These are phyloP conservation scores for Hemiscyllium ocellatum DNA, from an alignment of 2,113 vertebrate species.

Conservation along the genomic window DNA sequence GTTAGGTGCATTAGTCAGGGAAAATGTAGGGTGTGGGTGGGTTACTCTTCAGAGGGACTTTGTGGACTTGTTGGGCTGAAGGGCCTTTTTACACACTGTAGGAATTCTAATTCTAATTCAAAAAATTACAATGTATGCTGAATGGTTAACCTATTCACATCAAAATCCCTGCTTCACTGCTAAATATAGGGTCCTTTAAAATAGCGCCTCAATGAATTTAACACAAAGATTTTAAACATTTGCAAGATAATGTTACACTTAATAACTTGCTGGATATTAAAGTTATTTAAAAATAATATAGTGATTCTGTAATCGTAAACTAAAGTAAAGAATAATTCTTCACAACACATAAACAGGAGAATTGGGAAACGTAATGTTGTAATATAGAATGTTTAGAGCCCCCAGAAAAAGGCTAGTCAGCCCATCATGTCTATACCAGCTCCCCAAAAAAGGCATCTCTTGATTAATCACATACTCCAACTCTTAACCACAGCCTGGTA, in stretches of 20 bases:
- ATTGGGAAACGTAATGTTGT: neutral
- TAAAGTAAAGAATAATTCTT: neutral
- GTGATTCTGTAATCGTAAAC: neutral
- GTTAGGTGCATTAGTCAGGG: no score
- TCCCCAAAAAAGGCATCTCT: neutral
- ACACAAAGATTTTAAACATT: neutral
- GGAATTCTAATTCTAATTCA: no score
- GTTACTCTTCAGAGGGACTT: no score
- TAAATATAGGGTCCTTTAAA: neutral
- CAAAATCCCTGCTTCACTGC: neutral
- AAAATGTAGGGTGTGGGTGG: no score
- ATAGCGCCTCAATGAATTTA: neutral
- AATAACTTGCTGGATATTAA: neutral
- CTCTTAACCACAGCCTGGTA: neutral
- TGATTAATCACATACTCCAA: neutral
- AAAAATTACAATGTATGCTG: neutral
- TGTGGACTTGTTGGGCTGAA: no score
- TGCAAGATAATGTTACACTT: neutral
- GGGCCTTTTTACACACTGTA: no score
- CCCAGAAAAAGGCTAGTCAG: neutral
- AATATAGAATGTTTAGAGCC: neutral
- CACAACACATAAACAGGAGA: neutral
- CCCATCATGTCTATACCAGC: neutral
- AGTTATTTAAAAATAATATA: neutral
- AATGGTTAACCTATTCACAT: neutral